A percentile compares a stretch with the other conserved stretches of the same genome.
Evolutionary conservation across 2,797 vertebrate species (phyloP).

Genomic region (Chaenodraco wilsoni): DNA sequence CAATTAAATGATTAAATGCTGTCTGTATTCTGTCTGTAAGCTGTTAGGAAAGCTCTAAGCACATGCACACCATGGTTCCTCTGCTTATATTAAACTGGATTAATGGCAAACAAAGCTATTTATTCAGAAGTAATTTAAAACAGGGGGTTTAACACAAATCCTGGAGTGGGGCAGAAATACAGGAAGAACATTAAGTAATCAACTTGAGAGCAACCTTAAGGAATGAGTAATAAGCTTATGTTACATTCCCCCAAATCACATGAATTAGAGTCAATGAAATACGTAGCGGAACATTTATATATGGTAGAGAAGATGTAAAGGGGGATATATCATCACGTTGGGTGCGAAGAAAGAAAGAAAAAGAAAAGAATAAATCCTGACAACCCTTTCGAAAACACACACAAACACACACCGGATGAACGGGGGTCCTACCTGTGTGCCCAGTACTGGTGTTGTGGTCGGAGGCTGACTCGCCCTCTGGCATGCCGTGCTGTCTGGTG

Average conservation of each 20-base stretch:
- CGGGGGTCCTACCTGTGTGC: slow-evolving; percentile 89
- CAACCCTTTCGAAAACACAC: not conserved
- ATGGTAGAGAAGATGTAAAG: slow-evolving; percentile 44
- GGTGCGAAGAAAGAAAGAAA: not conserved
- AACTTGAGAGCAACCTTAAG: slow-evolving; percentile 80
- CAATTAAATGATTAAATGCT: slow-evolving; percentile 75
- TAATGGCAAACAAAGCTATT: slow-evolving; percentile 86
- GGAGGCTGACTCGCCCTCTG: slow-evolving; percentile 91
- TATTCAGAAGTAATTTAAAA: slow-evolving; percentile 82
- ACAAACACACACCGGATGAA: not conserved
- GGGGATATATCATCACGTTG: slow-evolving; percentile 26
- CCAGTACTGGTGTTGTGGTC: slow-evolving; percentile 89
- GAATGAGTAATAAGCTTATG: slow-evolving; percentile 82
- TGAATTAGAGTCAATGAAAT: slow-evolving; percentile 81
- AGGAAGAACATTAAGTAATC: slow-evolving; percentile 83
- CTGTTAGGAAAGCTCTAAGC: slow-evolving; percentile 73
- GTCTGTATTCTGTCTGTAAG: slow-evolving; percentile 72
- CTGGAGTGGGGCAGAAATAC: slow-evolving; percentile 74
- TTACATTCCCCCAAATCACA: slow-evolving; percentile 77
- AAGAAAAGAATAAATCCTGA: slow-evolving; percentile 8
- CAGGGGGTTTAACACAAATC: slow-evolving; percentile 77
- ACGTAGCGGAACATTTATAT: slow-evolving; percentile 61
- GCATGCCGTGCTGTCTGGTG: slow-evolving; percentile 95
- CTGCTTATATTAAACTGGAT: slow-evolving; percentile 79
- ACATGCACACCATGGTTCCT: slow-evolving; percentile 70